phyloP scores from a whole-genome alignment of 1,140 invertebrate species.

The Grapholita molesta region DNA sequence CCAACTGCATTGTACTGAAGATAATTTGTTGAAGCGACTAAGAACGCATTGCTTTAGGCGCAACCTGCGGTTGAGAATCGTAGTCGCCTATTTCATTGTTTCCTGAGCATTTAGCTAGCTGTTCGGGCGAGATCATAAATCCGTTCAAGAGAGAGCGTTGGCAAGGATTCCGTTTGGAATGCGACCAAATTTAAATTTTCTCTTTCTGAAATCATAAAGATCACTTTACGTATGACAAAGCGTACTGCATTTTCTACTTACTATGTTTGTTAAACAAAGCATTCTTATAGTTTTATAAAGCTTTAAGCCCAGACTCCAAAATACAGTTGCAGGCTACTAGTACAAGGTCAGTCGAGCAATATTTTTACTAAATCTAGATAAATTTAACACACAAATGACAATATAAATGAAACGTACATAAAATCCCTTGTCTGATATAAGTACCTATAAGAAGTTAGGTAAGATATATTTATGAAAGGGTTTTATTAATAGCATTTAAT shows the following conservation, averaged over 20 bases:
- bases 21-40: background rate
- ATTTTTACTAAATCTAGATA: too few species aligned
- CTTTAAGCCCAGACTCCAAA: background rate
- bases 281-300: background rate
- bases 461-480: too few species aligned
- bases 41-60: background rate
- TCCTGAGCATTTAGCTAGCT: slow-evolving; percentile 28
- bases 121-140: slow-evolving; percentile 45
- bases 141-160: slow-evolving; percentile 41
- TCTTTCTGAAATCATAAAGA: slow-evolving; percentile 49
- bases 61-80: slow-evolving; percentile 21
- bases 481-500: background rate
- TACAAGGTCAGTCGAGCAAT: too few species aligned
- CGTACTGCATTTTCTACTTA: slow-evolving; percentile 33
- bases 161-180: slow-evolving; percentile 50
- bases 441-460: too few species aligned
- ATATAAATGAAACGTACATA: too few species aligned
- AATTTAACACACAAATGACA: too few species aligned
- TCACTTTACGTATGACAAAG: slow-evolving; percentile 45
- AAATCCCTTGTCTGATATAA: too few species aligned
- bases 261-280: slow-evolving; percentile 15
- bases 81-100: slow-evolving; percentile 26
- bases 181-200: slow-evolving; percentile 57
- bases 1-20: background rate
- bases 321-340: background rate